Conservation (phyloP, 2,113 vertebrate genomes). For the Conger conger region DNA sequence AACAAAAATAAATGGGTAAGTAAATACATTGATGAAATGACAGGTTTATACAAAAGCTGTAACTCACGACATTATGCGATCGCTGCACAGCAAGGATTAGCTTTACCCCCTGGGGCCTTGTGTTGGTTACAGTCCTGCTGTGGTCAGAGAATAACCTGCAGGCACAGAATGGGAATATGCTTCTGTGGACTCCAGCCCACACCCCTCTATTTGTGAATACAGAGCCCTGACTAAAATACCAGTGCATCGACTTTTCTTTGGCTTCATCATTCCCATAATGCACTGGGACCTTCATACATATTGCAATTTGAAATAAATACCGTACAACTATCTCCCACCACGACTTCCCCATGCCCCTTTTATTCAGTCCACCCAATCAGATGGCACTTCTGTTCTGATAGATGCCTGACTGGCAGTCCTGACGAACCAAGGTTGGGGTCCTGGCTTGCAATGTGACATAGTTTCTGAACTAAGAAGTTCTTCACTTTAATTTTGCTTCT, state of each 20-base stretch:
- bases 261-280: background rate
- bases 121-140: background rate
- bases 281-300: background rate
- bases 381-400: background rate
- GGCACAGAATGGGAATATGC: background rate
- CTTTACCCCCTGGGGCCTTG: background rate
- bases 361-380: background rate
- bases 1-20: background rate
- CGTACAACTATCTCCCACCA: background rate
- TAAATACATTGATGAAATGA: background rate
- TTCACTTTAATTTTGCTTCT: background rate
- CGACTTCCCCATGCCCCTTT: background rate
- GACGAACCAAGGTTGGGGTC: background rate
- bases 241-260: background rate
- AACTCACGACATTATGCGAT: background rate
- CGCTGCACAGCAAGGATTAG: background rate
- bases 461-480: background rate
- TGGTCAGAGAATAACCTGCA: background rate
- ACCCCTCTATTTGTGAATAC: background rate
- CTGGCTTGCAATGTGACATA: background rate
- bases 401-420: background rate
- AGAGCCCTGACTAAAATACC: background rate
- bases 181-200: background rate
- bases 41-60: background rate
- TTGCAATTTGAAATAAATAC: background rate